A percentile compares a stretch with the other conserved stretches of the same genome.
phyloP scores from a whole-genome alignment of 2,888 invertebrate species.

The Aspidiotus rigidus region DNA sequence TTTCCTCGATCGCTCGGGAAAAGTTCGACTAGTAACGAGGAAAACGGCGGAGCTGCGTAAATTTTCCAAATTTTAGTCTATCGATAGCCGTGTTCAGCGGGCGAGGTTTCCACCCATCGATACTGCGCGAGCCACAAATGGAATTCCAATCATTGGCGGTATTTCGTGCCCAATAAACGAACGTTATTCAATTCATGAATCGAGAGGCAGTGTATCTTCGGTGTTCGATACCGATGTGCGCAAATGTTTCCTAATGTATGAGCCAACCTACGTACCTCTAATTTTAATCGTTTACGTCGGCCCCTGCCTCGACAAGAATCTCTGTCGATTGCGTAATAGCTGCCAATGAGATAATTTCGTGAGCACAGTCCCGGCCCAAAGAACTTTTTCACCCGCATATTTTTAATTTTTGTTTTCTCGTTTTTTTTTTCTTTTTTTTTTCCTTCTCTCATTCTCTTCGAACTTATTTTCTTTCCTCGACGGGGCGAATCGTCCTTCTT shows the following conservation, averaged over 20 bases:
- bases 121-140: neutral
- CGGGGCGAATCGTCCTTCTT: neutral
- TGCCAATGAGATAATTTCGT: too few relatives aligned
- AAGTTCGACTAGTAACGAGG: too few relatives aligned
- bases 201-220: neutral
- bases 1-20: too few relatives aligned
- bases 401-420: neutral
- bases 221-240: neutral
- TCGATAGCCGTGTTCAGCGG: neutral
- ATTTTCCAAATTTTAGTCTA: neutral
- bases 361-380: too few relatives aligned
- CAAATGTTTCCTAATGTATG: too few relatives aligned
- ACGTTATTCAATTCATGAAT: slow-evolving; percentile 1
- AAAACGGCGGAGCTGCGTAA: too few relatives aligned
- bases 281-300: neutral
- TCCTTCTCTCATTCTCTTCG: neutral
- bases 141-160: slow-evolving; percentile 4
- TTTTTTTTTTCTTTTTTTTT: neutral
- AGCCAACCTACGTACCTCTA: too few relatives aligned
- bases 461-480: too few relatives aligned
- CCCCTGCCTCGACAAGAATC: neutral
- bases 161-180: neutral
- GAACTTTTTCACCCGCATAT: too few relatives aligned
- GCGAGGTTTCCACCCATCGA: neutral
- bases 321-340: neutral